Evolutionary conservation across 2,113 vertebrate genomes (phyloP).

Genomic region (Clupea harengus): DNA sequence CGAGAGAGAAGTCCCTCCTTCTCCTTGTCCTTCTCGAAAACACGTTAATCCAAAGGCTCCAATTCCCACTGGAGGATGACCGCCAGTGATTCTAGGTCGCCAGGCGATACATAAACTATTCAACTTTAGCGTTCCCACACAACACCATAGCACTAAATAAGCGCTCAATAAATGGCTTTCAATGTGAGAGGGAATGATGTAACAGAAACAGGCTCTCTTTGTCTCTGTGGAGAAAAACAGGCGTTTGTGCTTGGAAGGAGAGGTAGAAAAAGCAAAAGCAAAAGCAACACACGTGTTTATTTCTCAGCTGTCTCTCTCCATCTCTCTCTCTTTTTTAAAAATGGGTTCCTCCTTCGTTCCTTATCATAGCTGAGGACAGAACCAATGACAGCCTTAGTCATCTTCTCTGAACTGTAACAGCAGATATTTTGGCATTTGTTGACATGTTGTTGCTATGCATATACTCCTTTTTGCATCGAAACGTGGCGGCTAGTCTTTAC

Average conservation of each 20-base stretch:
- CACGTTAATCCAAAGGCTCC: no score
- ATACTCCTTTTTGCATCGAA: neutral
- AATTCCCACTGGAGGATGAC: no score
- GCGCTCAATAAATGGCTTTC: no score
- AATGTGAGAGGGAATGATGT: no score
- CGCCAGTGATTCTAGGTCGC: no score
- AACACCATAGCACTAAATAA: no score
- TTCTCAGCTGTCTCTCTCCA: neutral
- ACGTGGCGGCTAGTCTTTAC: neutral
- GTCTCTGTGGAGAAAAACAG: conserved; percentile 10
- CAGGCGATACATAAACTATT: no score
- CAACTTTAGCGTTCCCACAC: no score
- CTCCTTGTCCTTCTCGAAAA: no score
- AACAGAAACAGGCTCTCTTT: neutral
- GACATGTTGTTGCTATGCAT: neutral
- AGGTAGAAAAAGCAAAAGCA: neutral
- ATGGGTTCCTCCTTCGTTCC: no score
- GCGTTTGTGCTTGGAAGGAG: neutral
- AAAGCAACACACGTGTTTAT: neutral
- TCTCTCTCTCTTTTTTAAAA: neutral
- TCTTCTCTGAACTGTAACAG: no score
- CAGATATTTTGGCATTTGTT: neutral
- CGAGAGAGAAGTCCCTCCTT: no score
- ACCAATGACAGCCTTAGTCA: neutral
- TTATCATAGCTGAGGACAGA: neutral